Percentiles rank a stretch among this genome's conserved stretches.
Evolutionary conservation across 2,888 invertebrate genomes (phyloP).

Genomic region (Perdita meconis): DNA sequence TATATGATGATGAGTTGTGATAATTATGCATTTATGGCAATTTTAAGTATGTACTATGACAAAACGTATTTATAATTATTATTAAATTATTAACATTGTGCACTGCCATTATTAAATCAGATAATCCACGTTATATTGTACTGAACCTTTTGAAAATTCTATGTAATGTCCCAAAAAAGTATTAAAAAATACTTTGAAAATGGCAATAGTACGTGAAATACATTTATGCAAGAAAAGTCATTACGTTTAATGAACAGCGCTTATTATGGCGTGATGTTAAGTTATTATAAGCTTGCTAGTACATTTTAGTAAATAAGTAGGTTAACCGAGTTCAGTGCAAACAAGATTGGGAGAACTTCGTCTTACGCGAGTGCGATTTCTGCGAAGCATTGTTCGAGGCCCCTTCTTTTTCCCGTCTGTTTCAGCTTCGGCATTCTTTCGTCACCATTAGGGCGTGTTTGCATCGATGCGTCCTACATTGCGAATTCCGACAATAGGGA

Average conservation of each 20-base stretch:
- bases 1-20: too few species aligned
- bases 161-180: too few species aligned
- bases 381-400: background rate
- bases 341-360: constrained; percentile 6
- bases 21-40: too few species aligned
- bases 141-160: too few species aligned
- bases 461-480: constrained; percentile 12
- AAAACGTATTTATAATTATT: too few species aligned
- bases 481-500: constrained; percentile 1
- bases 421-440: constrained; percentile 2
- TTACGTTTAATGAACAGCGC: background rate
- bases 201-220: too few species aligned
- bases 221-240: background rate
- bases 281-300: background rate
- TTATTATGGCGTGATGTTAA: background rate
- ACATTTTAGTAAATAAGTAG: constrained; percentile 5
- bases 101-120: too few species aligned
- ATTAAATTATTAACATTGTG: too few species aligned
- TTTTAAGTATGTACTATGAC: too few species aligned
- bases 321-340: background rate
- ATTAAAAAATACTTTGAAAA: too few species aligned
- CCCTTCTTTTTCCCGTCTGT: background rate
- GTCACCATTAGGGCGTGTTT: constrained; percentile 10
- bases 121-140: too few species aligned
- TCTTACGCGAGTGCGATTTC: constrained; percentile 17